Conservation (phyloP, 92 coral and sea anemone genomes). For the Epizoanthus scotinus region DNA sequence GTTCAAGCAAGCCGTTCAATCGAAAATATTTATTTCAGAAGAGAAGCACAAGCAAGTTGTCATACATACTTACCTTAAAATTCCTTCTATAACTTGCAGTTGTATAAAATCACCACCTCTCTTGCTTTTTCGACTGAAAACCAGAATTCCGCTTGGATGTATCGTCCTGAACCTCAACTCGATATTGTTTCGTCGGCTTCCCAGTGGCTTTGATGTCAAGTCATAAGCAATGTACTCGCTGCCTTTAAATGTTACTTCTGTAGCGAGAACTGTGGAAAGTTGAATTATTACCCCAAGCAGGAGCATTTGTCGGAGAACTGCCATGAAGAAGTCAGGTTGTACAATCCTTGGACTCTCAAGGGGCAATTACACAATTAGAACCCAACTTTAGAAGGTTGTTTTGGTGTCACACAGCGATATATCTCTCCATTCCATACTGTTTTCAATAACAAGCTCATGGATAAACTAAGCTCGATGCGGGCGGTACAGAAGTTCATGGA, state of each 20-base stretch:
- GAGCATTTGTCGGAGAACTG: not conserved
- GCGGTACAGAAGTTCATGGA: conserved; percentile 23
- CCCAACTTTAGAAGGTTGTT: not conserved
- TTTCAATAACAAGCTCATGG: not conserved
- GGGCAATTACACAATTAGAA: not conserved
- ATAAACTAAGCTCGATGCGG: conserved; percentile 14
- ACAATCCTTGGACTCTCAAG: conserved; percentile 2
- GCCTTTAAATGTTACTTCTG: conserved; percentile 37
- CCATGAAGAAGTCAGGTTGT: conserved; percentile 9
- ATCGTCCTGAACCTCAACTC: conserved; percentile 16
- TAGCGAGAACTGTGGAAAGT: conserved; percentile 6
- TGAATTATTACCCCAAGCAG: not conserved
- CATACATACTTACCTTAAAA: conserved; percentile 17
- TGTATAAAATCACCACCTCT: conserved; percentile 16
- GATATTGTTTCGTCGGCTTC: conserved; percentile 1
- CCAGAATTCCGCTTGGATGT: conserved; percentile 23
- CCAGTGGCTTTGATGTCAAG: not conserved
- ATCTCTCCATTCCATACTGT: not conserved
- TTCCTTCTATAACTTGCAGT: conserved; percentile 23
- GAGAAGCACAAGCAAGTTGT: not conserved
- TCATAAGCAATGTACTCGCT: conserved; percentile 18
- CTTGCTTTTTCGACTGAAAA: conserved; percentile 16
- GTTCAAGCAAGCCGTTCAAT: conserved; percentile 2
- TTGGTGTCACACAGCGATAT: not conserved
- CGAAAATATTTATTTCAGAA: not conserved